These are phyloP conservation scores for Anguilla japonica DNA, from an alignment of 2,113 vertebrate species.

Conservation along the genomic window DNA sequence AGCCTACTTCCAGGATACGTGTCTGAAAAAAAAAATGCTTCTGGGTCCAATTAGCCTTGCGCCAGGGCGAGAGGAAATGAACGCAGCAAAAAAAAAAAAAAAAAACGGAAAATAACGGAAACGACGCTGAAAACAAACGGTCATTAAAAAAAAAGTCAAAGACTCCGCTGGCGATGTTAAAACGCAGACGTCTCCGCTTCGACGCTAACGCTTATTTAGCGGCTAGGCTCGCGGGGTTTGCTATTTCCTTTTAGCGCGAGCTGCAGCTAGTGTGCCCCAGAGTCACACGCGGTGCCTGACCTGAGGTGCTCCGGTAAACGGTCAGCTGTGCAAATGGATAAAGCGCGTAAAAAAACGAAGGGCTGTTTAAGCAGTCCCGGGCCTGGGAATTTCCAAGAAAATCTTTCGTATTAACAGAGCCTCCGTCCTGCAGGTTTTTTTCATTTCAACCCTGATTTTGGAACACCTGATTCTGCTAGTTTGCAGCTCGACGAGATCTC, in stretches of 20 bases:
- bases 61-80: constrained; percentile 10
- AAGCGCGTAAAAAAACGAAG: neutral
- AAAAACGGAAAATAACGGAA: neutral
- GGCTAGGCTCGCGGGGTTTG: neutral
- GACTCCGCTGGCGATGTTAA: constrained; percentile 2
- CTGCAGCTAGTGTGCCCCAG: neutral
- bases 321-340: neutral
- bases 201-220: neutral
- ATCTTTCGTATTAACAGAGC: no score
- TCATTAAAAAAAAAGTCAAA: constrained; percentile 5
- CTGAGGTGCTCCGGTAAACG: neutral
- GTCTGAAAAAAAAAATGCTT: neutral
- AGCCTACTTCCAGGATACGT: constrained; percentile 13
- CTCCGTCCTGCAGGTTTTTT: no score
- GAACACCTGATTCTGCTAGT: no score
- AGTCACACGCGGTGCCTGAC: neutral
- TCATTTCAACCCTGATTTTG: no score
- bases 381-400: neutral
- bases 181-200: neutral
- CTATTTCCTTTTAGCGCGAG: neutral
- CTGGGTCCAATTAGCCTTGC: constrained; percentile 24
- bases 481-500: no score
- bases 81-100: constrained; percentile 5
- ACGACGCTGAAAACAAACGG: constrained; percentile 9
- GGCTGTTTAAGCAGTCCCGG: neutral